A percentile compares a stretch with the other conserved stretches of the same genome.
Conservation (phyloP, 1,140 invertebrate genomes). For the Drosophila cardini region DNA sequence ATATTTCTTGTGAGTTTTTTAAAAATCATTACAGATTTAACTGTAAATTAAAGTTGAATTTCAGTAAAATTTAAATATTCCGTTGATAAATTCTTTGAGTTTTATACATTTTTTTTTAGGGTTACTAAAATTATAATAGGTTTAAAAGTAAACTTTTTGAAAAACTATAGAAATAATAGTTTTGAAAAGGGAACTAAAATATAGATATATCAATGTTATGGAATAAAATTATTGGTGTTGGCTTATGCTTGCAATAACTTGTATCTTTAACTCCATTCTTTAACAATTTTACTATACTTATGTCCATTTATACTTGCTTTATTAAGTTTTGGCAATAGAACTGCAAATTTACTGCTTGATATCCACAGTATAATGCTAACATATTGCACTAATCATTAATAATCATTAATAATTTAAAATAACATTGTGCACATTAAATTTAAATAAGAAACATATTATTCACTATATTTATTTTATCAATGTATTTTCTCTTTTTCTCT, state of each 20-base stretch:
- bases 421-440: constrained; percentile 15
- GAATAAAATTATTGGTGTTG: background rate
- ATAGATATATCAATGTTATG: background rate
- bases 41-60: background rate
- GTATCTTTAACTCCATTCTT: background rate
- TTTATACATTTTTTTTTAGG: too few species aligned
- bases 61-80: too few species aligned
- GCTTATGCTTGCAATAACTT: background rate
- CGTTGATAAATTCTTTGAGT: too few species aligned
- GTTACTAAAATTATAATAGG: too few species aligned
- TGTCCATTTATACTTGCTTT: background rate
- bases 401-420: constrained; percentile 9
- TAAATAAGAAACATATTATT: constrained; percentile 42
- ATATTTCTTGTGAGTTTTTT: background rate
- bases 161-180: background rate
- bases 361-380: background rate
- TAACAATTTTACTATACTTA: background rate
- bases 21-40: background rate
- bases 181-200: too few species aligned
- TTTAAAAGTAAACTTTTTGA: too few species aligned
- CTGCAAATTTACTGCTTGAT: background rate
- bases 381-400: background rate
- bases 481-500: constrained; percentile 82
- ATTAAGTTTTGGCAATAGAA: background rate
- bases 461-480: constrained; percentile 83